phyloP scores from a whole-genome alignment of 2,113 vertebrate species.

The Mohoua ochrocephala region DNA sequence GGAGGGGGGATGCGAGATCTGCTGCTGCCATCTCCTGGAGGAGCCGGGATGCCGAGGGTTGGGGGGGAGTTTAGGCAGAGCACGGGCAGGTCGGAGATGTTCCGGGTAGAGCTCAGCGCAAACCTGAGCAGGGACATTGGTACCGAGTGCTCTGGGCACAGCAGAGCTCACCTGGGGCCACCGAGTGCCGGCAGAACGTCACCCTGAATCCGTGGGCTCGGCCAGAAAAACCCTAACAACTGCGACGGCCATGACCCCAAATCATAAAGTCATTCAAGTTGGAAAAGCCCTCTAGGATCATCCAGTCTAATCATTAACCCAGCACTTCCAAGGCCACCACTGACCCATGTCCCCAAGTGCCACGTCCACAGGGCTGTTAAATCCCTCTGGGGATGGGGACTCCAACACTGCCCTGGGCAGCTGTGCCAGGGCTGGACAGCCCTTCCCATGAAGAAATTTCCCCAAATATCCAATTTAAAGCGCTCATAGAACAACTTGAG shows the following conservation, averaged over 20 bases:
- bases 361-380: not conserved
- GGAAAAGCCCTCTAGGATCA: not conserved
- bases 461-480: fast-evolving
- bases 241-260: fast-evolving
- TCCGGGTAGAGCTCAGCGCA: not conserved
- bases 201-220: fast-evolving
- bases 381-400: fast-evolving
- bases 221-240: fast-evolving
- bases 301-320: fast-evolving
- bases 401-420: not conserved
- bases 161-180: not conserved
- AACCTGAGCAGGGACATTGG: not conserved
- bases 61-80: not conserved
- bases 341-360: not conserved
- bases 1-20: not conserved
- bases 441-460: not conserved
- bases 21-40: constrained; percentile 62
- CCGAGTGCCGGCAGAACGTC: not conserved
- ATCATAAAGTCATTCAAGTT: not conserved
- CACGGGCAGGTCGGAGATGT: not conserved
- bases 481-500: not conserved
- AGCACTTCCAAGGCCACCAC: not conserved
- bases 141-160: not conserved
- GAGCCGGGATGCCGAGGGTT: not conserved
- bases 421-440: not conserved